Percentiles rank a stretch among this genome's conserved stretches.
Conservation (phyloP, 2,113 vertebrate genomes). For the Macaca mulatta region DNA sequence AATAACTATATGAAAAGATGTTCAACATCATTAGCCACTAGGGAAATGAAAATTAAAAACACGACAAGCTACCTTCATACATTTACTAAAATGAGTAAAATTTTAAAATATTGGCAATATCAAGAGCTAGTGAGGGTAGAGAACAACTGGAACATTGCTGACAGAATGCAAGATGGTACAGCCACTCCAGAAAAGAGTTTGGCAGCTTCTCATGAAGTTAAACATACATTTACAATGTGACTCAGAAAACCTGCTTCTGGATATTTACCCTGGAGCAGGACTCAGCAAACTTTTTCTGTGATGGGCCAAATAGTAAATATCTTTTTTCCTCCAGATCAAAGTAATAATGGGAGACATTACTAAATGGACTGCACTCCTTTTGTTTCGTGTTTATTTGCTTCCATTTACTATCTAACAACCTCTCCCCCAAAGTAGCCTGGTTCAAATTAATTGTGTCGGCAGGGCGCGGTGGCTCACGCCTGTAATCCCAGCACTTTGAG, state of each 20-base stretch:
- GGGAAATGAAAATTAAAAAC: not conserved
- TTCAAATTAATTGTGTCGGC: not conserved
- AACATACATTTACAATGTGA: not conserved
- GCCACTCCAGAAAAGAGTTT: not conserved
- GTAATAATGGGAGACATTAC: not conserved
- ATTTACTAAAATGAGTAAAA: not conserved
- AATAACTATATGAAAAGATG: no score
- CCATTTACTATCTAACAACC: not conserved
- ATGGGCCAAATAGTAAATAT: not conserved
- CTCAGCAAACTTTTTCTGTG: not conserved
- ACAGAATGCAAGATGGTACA: not conserved
- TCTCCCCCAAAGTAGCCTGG: not conserved
- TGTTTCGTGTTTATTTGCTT: not conserved
- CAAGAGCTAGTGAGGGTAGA: not conserved
- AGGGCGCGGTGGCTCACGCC: no score
- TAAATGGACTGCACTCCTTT: not conserved
- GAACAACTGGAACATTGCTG: not conserved
- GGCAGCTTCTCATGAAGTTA: not conserved
- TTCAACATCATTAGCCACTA: not conserved
- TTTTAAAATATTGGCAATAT: not conserved
- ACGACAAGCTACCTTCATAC: not conserved
- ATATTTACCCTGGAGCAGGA: not conserved
- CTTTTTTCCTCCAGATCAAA: not conserved
- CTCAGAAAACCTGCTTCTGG: not conserved
- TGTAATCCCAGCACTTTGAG: no score